These are phyloP conservation scores for Hirtodrosophila cameraria DNA, from an alignment of 2,888 invertebrate species.

Conservation along the genomic window DNA sequence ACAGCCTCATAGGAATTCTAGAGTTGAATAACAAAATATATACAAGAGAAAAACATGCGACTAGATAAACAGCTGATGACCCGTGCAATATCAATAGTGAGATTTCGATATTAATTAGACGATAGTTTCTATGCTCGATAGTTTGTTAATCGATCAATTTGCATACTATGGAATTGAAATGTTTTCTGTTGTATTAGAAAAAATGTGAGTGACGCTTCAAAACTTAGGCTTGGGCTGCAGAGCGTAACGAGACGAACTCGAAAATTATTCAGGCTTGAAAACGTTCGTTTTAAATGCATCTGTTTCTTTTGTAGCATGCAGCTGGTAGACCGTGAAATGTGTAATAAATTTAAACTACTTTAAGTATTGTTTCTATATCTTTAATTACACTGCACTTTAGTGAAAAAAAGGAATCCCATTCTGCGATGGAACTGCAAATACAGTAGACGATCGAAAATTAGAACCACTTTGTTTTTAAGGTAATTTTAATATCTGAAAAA, in stretches of 20 bases:
- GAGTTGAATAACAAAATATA: conserved; percentile 58
- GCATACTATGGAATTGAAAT: not conserved
- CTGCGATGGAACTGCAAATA: too few relatives aligned
- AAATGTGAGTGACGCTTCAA: not conserved
- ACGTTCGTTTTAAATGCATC: not conserved
- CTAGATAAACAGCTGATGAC: conserved; percentile 52
- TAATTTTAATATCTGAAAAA: too few relatives aligned
- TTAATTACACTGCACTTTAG: too few relatives aligned
- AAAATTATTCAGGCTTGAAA: conserved; percentile 4
- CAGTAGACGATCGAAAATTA: too few relatives aligned
- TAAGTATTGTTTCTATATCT: too few relatives aligned
- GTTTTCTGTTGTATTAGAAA: not conserved
- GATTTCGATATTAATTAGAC: not conserved
- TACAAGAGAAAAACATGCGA: conserved; percentile 23
- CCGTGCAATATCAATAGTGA: not conserved
- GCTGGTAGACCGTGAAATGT: conserved; percentile 7
- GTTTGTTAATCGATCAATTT: not conserved
- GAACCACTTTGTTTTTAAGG: too few relatives aligned
- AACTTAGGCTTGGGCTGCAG: not conserved
- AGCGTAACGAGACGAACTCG: conserved; percentile 3
- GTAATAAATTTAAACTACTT: not conserved
- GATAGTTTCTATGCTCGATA: not conserved
- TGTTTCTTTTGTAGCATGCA: not conserved
- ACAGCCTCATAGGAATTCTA: conserved; percentile 59
- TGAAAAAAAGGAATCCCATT: too few relatives aligned